Evolutionary conservation across 2,797 vertebrate genomes (phyloP).

Genomic region (Lateolabrax maculatus): DNA sequence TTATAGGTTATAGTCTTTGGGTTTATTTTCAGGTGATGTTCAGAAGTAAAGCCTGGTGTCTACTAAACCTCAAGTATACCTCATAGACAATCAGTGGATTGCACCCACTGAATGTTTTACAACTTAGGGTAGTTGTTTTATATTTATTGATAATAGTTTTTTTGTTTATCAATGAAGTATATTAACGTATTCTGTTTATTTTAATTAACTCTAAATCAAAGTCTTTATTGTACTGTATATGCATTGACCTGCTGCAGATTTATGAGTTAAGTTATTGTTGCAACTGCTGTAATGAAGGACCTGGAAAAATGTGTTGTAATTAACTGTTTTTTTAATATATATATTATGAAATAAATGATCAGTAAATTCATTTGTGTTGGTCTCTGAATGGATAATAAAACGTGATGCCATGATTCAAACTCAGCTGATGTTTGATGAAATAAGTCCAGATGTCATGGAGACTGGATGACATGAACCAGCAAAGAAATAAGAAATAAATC

Average conservation of each 20-base stretch:
- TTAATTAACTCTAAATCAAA: neutral
- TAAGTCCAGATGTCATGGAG: neutral
- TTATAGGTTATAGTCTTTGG: neutral
- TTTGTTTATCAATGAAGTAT: conserved; percentile 23
- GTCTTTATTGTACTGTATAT: conserved; percentile 24
- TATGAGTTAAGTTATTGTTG: conserved; percentile 20
- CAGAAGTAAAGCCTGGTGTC: neutral
- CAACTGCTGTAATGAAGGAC: conserved; percentile 30
- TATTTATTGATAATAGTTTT: conserved; percentile 36
- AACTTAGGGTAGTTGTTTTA: conserved; percentile 11
- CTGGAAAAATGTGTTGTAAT: conserved; percentile 41
- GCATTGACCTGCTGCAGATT: conserved; percentile 28
- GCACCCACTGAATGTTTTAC: conserved; percentile 36
- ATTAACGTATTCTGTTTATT: conserved; percentile 38
- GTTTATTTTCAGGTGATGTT: conserved; percentile 11
- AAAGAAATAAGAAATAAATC: neutral
- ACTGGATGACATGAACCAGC: neutral
- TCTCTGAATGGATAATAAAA: conserved; percentile 23
- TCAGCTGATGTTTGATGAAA: neutral
- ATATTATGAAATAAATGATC: conserved; percentile 55
- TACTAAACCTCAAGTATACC: conserved; percentile 29
- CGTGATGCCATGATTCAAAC: neutral
- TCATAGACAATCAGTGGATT: conserved; percentile 44
- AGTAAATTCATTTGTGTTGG: neutral
- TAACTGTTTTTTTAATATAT: conserved; percentile 16